phyloP scores from a whole-genome alignment of 2,888 invertebrate genomes.

The Rhorus exstirpatorius region DNA sequence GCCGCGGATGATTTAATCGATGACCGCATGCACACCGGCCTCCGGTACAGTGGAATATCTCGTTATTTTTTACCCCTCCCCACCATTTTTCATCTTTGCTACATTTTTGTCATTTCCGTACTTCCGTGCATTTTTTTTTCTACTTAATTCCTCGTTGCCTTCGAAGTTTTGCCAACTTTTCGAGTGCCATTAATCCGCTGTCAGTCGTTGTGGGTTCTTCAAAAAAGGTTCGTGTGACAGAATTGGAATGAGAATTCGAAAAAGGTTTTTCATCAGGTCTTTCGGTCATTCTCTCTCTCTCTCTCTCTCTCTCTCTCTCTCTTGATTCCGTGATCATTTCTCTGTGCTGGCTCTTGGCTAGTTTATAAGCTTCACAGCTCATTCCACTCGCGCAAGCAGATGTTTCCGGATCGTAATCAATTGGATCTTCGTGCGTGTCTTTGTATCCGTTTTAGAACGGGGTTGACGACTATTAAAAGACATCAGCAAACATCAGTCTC shows the following conservation, averaged over 20 bases:
- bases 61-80: not conserved
- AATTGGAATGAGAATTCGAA: slow-evolving; percentile 10
- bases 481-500: slow-evolving; percentile 53
- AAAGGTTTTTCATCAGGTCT: not conserved
- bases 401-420: slow-evolving; percentile 59
- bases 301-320: not conserved
- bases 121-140: not conserved
- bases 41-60: not conserved
- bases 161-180: slow-evolving; percentile 21
- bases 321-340: slow-evolving; percentile 1
- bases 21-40: slow-evolving; percentile 53
- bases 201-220: not conserved
- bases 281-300: not conserved
- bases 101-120: slow-evolving; percentile 9
- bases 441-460: slow-evolving; percentile 51
- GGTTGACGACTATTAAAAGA: slow-evolving; percentile 67
- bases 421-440: slow-evolving; percentile 28
- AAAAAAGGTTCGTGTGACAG: slow-evolving; percentile 14
- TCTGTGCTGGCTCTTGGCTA: not conserved
- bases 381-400: not conserved
- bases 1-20: slow-evolving; percentile 62
- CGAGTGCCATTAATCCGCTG: slow-evolving; percentile 19
- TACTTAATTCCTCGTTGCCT: not conserved
- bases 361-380: slow-evolving; percentile 3
- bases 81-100: slow-evolving; percentile 16